Evolutionary conservation across 2,888 invertebrate species (phyloP), one percentile per base, ranked within the genome.

Genomic region (Epinotia nisella): DNA sequence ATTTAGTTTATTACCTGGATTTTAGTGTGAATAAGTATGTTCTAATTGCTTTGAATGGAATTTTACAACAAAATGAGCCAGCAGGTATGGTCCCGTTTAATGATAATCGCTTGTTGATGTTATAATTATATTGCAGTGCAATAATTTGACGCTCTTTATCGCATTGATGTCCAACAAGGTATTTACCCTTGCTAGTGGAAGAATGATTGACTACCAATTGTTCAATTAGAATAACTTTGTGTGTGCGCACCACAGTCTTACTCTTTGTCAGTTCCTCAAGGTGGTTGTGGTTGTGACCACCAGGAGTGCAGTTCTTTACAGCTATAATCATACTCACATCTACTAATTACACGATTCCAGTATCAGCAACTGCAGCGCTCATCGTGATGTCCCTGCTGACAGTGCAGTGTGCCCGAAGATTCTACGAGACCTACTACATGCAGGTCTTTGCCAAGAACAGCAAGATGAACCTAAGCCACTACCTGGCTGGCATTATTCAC

Each of bases 381-480:
- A 82, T 97, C 45, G 96, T 95, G 0, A 85, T 95, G 55, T 77
- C 90, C 2, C 87, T 98, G 19, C 85, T 97, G 0, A 94, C 95
- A 0, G 75, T 96, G 29, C 98, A 98, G 83, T 95, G 96, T 75
- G 90, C 92, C 64, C 94, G 97, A 78, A 94, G 98, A 78, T 95
- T 96, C 74, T 97, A 97, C 81, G 98, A 98, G 89, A 96, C 97
- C 0, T 95, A 95, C 79, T 96, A 90, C 83, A 90, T 98, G 24
- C 97, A 96, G 85, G 95, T 98, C 29, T 98, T 97, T 85, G 97
- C 97, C 0, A 94, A 94, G 76, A 94, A 95, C 66, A 95, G 95
- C 70, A 96, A 95, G 85, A 98, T 98, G 84, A 97, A 98, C 86
- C 76, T 98, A 0, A 88, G 94, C 0, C 97, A 98, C 85, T 98